phyloP scores from a whole-genome alignment of 53 echinoderm and acorn worm genomes.

The Apostichopus leukothele region DNA sequence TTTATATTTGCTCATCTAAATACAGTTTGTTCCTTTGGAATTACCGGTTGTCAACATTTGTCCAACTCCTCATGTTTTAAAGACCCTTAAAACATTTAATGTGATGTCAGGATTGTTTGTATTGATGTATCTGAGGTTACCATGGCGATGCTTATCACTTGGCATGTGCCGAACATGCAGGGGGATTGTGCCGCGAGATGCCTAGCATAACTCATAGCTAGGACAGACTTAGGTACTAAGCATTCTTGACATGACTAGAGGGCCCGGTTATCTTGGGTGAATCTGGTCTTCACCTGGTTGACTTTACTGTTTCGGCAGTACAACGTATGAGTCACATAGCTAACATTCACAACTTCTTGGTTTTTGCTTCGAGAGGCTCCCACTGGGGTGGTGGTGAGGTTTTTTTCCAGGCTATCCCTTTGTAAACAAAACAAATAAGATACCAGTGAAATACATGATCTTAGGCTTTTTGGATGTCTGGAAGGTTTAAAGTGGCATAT shows the following conservation, averaged over 20 bases:
- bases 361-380: background rate
- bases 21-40: no score
- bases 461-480: no score
- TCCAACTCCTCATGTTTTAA: background rate
- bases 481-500: no score
- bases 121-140: slow-evolving; percentile 18
- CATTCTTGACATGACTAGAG: slow-evolving; percentile 34
- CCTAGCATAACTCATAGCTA: slow-evolving; percentile 22
- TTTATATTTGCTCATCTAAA: no score
- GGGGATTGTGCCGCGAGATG: slow-evolving; percentile 8
- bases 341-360: slow-evolving; percentile 5
- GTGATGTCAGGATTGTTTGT: slow-evolving; percentile 10
- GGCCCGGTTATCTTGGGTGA: background rate
- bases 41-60: background rate
- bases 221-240: slow-evolving; percentile 4
- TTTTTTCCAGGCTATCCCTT: no score
- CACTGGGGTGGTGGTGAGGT: background rate
- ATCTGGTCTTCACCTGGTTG: no score
- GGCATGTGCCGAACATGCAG: slow-evolving; percentile 26
- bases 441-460: no score
- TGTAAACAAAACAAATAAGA: no score
- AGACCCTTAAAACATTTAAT: background rate
- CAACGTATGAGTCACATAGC: slow-evolving; percentile 24
- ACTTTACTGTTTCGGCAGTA: no score
- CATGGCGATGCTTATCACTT: slow-evolving; percentile 30